Conservation (phyloP, 64 coral and sea anemone genomes). For the Montipora efflorescens region DNA sequence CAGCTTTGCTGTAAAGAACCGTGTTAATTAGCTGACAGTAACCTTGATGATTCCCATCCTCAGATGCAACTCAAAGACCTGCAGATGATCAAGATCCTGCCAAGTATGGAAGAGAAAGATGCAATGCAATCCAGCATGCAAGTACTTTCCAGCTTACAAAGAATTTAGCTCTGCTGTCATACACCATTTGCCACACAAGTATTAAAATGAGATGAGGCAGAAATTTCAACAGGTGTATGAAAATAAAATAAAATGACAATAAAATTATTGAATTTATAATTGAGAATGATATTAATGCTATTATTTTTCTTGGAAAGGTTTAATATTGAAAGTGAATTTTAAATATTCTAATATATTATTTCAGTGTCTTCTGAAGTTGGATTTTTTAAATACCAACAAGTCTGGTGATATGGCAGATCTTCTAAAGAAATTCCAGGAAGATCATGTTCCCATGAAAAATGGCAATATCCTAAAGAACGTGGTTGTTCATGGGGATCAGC, state of each 20-base stretch:
- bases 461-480: too few species aligned
- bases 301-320: too few species aligned
- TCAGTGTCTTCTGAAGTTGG: too few species aligned
- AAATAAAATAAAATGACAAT: not conserved
- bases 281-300: too few species aligned
- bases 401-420: too few species aligned
- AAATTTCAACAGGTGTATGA: conserved; percentile 27
- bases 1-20: conserved; percentile 30
- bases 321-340: too few species aligned
- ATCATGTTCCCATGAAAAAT: too few species aligned
- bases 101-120: conserved; percentile 5
- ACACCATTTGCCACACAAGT: conserved; percentile 24
- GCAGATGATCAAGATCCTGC: not conserved
- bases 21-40: not conserved
- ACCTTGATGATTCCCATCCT: not conserved
- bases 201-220: conserved; percentile 13
- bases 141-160: conserved; percentile 21
- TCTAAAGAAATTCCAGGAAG: too few species aligned
- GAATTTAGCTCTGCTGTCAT: conserved; percentile 12
- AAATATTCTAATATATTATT: too few species aligned
- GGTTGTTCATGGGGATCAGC: too few species aligned
- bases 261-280: too few species aligned
- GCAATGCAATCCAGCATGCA: not conserved
- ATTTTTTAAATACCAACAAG: too few species aligned
- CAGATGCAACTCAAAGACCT: not conserved